phyloP scores from a whole-genome alignment of 1,140 invertebrate species.

The Tetranychus cinnabarinus region DNA sequence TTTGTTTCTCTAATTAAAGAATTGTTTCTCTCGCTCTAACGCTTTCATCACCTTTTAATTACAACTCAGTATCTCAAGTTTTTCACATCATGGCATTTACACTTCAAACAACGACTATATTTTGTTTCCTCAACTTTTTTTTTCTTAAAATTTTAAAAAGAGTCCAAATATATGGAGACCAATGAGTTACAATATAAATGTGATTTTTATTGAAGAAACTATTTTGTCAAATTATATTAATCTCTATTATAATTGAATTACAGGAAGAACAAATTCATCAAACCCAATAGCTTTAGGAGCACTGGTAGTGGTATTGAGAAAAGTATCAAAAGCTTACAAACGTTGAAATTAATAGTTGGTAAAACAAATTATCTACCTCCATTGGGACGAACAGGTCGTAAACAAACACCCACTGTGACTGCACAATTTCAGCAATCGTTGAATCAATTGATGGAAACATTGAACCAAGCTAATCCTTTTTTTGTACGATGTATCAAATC shows the following conservation, averaged over 20 bases:
- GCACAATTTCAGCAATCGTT: conserved; percentile 82
- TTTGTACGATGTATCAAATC: conserved; percentile 84
- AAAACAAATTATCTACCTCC: conserved; percentile 10
- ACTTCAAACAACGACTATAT: too few species aligned
- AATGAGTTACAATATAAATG: too few species aligned
- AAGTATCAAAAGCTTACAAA: conserved; percentile 57
- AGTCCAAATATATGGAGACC: too few species aligned
- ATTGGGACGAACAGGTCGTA: conserved; percentile 7
- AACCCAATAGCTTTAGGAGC: not conserved
- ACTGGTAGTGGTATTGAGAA: conserved; percentile 10
- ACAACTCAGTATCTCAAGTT: too few species aligned
- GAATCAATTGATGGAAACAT: conserved; percentile 67
- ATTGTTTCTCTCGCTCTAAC: too few species aligned
- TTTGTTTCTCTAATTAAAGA: too few species aligned
- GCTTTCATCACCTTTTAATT: too few species aligned
- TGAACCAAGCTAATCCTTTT: conserved; percentile 85
- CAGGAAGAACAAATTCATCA: conserved; percentile 5
- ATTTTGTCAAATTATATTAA: not conserved
- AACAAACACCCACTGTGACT: conserved; percentile 46
- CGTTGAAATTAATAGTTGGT: conserved; percentile 57
- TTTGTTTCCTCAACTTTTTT: too few species aligned
- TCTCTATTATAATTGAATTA: not conserved
- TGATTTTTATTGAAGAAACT: too few species aligned
- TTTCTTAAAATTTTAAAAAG: too few species aligned
- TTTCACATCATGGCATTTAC: too few species aligned